Evolutionary conservation across 2,797 vertebrate genomes (phyloP), one percentile per base, ranked within the genome.

Genomic region (Astyanax mexicanus): DNA sequence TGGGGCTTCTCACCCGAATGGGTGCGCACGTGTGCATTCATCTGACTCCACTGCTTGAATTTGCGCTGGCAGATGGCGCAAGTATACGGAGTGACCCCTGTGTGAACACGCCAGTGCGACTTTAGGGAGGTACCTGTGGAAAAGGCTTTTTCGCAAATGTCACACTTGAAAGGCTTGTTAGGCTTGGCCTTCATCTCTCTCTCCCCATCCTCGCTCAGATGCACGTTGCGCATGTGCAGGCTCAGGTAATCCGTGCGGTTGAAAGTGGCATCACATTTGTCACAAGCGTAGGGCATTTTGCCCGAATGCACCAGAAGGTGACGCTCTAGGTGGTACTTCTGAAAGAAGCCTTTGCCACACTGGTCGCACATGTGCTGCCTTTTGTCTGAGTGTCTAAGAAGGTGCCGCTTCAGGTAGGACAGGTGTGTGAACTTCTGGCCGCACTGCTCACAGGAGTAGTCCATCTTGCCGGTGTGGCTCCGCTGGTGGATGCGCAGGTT

Each of bases 401-500:
- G 32, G 47, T 80, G 79, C 4, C 60, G 69, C 11, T 72, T 60
- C 13, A 75, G 42, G 70, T 72, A 75, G 1, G 72, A 19, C 60
- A 80, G 13, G 54, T 75, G 80, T 10, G 74, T 73, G 23, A 79
- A 80, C 51, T 38, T 72, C 38, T 72, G 66, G 15, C 67, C 74
- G 4, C 77, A 75, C 29, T 64, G 55, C 7, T 74, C 67, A 21
- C 78, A 80, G 23, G 32, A 47, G 45, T 64, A 65, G 42, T 79
- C 74, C 77, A 62, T 74, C 5, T 52, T 77, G 21, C 69, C 74
- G 8, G 45, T 81, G 44, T 84, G 79, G 61, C 49, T 78, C 55
- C 69, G 55, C 74, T 69, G 75, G 57, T 79, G 69, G 54, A 76
- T 74, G 51, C 74, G 72, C 32, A 81, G 54, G 49, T 71, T 69